These are phyloP conservation scores for Heliconius eleuchia DNA, from an alignment of 1,140 invertebrate genomes.

Conservation along the genomic window DNA sequence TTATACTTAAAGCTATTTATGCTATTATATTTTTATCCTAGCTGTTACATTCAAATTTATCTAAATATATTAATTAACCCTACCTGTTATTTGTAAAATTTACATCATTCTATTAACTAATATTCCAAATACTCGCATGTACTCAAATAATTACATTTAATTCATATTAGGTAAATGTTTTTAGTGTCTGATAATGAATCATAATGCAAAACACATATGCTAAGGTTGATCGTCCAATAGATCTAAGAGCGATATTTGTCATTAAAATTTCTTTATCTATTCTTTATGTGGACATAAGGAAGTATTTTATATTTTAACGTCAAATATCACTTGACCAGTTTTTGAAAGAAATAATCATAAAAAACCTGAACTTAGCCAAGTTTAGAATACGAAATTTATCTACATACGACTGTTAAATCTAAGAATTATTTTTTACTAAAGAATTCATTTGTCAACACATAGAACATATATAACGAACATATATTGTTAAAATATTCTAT, in stretches of 20 bases:
- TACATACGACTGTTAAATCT: too few relatives aligned
- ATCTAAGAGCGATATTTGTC: not conserved
- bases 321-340: too few relatives aligned
- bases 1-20: slow-evolving; percentile 14
- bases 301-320: too few relatives aligned
- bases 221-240: not conserved
- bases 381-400: too few relatives aligned
- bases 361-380: too few relatives aligned
- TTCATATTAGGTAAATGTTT: not conserved
- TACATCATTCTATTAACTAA: not conserved
- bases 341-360: too few relatives aligned
- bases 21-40: not conserved
- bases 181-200: not conserved
- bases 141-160: slow-evolving; percentile 14
- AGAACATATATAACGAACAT: too few relatives aligned
- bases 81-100: not conserved
- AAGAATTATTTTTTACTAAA: too few relatives aligned
- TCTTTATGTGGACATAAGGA: not conserved
- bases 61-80: not conserved
- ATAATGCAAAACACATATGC: not conserved
- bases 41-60: not conserved
- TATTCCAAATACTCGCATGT: slow-evolving; percentile 9
- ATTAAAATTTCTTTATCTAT: too few relatives aligned
- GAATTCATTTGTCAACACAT: too few relatives aligned
- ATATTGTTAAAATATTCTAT: too few relatives aligned